Evolutionary conservation across 64 coral and sea anemone genomes (phyloP).

Genomic region (Acropora tenuis): DNA sequence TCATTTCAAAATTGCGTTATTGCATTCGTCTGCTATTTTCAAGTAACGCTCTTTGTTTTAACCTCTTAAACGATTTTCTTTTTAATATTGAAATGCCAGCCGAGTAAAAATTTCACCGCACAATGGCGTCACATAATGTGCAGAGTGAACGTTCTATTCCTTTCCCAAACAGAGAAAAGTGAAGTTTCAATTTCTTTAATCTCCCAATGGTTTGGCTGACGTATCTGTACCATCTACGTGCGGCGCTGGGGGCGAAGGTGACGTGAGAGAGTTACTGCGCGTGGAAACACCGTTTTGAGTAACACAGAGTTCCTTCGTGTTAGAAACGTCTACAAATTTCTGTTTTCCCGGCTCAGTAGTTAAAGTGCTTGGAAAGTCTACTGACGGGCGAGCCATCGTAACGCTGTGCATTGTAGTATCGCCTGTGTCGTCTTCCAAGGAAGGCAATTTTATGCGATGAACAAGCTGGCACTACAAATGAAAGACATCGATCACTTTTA

Average conservation of each 20-base stretch:
- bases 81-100: no score
- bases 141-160: no score
- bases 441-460: constrained; percentile 1
- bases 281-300: constrained; percentile 9
- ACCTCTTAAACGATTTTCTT: no score
- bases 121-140: no score
- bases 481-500: no score
- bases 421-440: background rate
- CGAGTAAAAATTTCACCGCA: no score
- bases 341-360: constrained; percentile 1
- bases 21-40: no score
- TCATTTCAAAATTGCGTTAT: no score
- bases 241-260: background rate
- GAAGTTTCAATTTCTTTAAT: background rate
- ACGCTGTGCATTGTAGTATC: background rate
- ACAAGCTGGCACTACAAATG: background rate
- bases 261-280: background rate
- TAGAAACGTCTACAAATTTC: background rate
- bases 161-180: no score
- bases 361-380: background rate
- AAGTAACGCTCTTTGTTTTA: no score
- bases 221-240: background rate
- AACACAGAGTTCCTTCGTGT: background rate
- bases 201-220: background rate
- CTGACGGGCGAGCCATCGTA: background rate